Evolutionary conservation across 1,140 invertebrate genomes (phyloP).

Genomic region (Pogonomyrmex californicus): DNA sequence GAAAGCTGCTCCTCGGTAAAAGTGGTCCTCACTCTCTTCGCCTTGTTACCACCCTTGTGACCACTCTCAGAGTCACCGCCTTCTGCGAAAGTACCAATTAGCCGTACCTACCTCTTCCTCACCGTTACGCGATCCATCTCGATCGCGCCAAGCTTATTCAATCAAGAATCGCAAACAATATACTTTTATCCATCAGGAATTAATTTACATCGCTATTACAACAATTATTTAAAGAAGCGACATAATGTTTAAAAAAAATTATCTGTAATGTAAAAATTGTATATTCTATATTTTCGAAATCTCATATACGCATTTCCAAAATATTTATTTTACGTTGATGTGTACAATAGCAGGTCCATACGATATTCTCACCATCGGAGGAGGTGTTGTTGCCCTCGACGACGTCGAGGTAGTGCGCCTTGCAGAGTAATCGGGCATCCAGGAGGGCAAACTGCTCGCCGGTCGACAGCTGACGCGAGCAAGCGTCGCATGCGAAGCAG

Average conservation of each 20-base stretch:
- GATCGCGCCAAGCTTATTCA: neutral
- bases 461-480: slow-evolving; percentile 98
- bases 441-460: slow-evolving; percentile 99
- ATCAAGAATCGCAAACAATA: neutral
- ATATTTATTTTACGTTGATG: neutral
- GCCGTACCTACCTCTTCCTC: slow-evolving; percentile 25
- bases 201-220: neutral
- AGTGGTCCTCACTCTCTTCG: slow-evolving; percentile 98
- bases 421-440: slow-evolving; percentile 97
- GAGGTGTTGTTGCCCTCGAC: slow-evolving; percentile 96
- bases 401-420: slow-evolving; percentile 98
- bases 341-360: neutral
- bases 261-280: neutral
- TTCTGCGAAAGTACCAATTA: slow-evolving; percentile 88
- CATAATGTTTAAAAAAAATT: neutral
- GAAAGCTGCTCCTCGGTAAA: slow-evolving; percentile 99
- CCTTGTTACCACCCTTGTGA: slow-evolving; percentile 93
- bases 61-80: slow-evolving; percentile 95
- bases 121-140: slow-evolving; percentile 5
- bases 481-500: slow-evolving; percentile 99
- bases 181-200: neutral
- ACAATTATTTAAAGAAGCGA: neutral
- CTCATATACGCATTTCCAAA: neutral
- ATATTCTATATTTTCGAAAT: neutral
- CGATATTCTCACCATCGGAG: slow-evolving; percentile 84